Percentiles rank a stretch among this genome's conserved stretches.
Conservation (phyloP, 2,888 invertebrate genomes). For the Catocala fraxini region DNA sequence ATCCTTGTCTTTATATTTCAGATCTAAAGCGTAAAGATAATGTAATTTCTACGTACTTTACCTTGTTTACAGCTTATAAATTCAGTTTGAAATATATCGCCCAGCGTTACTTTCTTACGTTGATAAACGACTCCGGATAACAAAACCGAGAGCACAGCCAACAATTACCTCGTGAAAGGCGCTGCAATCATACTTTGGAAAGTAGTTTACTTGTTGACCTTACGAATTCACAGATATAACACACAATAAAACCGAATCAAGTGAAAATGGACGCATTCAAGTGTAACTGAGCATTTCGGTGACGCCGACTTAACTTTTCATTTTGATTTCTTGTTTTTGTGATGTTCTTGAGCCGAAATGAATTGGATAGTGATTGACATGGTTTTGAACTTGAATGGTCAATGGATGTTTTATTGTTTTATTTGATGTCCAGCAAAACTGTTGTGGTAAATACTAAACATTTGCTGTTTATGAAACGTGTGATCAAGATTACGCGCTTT, state of each 20-base stretch:
- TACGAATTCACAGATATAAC: slow-evolving; percentile 63
- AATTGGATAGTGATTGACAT: neutral
- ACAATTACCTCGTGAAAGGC: slow-evolving; percentile 81
- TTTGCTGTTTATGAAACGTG: too few relatives aligned
- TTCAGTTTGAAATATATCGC: slow-evolving; percentile 34
- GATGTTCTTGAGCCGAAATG: slow-evolving; percentile 2
- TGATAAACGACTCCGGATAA: slow-evolving; percentile 64
- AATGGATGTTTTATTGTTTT: too few relatives aligned
- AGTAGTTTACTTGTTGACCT: slow-evolving; percentile 74
- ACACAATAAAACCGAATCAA: slow-evolving; percentile 47
- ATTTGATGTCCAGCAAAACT: neutral
- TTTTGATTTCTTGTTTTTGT: slow-evolving; percentile 6
- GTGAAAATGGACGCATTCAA: slow-evolving; percentile 57
- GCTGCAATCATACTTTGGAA: slow-evolving; percentile 75
- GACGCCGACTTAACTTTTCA: slow-evolving; percentile 16
- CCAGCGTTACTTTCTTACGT: slow-evolving; percentile 44
- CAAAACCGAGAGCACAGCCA: slow-evolving; percentile 73
- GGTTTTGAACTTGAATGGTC: slow-evolving; percentile 1
- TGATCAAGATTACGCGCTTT: too few relatives aligned
- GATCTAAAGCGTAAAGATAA: neutral
- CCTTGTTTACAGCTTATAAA: slow-evolving; percentile 22
- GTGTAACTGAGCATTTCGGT: slow-evolving; percentile 39
- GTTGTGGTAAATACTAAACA: slow-evolving; percentile 5
- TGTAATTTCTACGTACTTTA: too few relatives aligned
- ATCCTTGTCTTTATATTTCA: too few relatives aligned